A percentile compares a stretch with the other conserved stretches of the same genome.
phyloP scores from a whole-genome alignment of 2,888 invertebrate species.

The Gisinianus flammeolus region DNA sequence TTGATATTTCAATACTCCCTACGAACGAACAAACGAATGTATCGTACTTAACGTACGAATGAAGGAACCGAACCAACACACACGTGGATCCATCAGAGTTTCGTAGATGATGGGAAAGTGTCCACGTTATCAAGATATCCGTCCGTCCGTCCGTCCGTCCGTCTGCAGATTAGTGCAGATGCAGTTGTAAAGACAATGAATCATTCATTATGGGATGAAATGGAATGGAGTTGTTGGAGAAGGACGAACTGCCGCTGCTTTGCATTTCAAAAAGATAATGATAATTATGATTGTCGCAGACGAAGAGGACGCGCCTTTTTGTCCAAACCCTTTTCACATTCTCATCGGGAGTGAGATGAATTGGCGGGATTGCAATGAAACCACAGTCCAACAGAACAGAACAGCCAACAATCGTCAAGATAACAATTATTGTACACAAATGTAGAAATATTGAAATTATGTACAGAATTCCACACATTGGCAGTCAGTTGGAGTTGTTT shows the following conservation, averaged over 20 bases:
- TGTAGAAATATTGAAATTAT: too few species aligned
- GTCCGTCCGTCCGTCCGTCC: neutral
- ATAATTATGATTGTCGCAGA: conserved; percentile 34
- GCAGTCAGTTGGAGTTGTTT: too few species aligned
- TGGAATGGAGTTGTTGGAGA: conserved; percentile 33
- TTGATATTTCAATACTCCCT: neutral
- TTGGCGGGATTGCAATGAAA: too few species aligned
- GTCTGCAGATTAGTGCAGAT: neutral
- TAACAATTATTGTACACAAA: too few species aligned
- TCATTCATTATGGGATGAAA: too few species aligned
- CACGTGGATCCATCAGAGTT: neutral
- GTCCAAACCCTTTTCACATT: conserved; percentile 33
- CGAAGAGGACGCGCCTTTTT: conserved; percentile 27
- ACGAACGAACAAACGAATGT: neutral
- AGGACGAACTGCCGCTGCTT: conserved; percentile 29
- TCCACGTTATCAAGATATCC: neutral
- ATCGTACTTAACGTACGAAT: neutral
- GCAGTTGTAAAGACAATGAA: conserved; percentile 32
- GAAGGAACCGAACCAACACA: neutral
- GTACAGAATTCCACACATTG: too few species aligned
- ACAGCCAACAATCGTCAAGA: too few species aligned
- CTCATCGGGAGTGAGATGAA: too few species aligned
- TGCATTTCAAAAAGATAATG: conserved; percentile 26
- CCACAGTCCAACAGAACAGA: too few species aligned
- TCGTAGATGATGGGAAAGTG: neutral